phyloP scores from a whole-genome alignment of 2,113 vertebrate species.

The Varanus salvator region DNA sequence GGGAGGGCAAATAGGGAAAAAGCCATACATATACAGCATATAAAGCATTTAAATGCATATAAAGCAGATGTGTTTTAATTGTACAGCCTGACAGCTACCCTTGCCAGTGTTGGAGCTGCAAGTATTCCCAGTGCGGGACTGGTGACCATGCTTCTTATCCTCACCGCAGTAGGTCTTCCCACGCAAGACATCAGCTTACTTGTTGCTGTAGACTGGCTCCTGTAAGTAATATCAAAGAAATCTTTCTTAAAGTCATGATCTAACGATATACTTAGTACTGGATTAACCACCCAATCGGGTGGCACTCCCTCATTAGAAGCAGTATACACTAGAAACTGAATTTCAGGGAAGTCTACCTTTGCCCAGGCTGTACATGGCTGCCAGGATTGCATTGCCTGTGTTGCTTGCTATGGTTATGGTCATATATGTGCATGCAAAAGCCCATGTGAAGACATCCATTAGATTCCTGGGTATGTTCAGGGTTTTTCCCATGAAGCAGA shows the following conservation, averaged over 20 bases:
- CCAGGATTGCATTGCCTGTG: too few species aligned
- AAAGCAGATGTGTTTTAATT: constrained; percentile 34
- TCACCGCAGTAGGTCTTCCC: constrained; percentile 95
- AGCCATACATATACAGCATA: too few species aligned
- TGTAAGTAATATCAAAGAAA: constrained; percentile 83
- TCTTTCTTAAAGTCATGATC: background rate
- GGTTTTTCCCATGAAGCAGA: too few species aligned
- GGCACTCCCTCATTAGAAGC: background rate
- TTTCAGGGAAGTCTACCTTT: too few species aligned
- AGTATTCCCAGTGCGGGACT: constrained; percentile 97
- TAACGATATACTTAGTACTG: background rate
- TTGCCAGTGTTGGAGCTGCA: constrained; percentile 96
- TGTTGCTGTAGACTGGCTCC: constrained; percentile 97
- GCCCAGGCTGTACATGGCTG: too few species aligned
- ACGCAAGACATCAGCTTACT: constrained; percentile 98
- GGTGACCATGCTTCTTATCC: constrained; percentile 98
- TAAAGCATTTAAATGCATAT: too few species aligned
- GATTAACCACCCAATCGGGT: background rate
- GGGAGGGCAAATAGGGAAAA: too few species aligned
- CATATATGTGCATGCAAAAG: too few species aligned
- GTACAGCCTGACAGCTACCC: constrained; percentile 92
- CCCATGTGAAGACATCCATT: too few species aligned
- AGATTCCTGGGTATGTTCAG: too few species aligned
- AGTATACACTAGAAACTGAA: too few species aligned
- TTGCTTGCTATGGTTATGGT: too few species aligned